phyloP scores from a whole-genome alignment of 1,140 invertebrate genomes.

The Spodoptera litura region DNA sequence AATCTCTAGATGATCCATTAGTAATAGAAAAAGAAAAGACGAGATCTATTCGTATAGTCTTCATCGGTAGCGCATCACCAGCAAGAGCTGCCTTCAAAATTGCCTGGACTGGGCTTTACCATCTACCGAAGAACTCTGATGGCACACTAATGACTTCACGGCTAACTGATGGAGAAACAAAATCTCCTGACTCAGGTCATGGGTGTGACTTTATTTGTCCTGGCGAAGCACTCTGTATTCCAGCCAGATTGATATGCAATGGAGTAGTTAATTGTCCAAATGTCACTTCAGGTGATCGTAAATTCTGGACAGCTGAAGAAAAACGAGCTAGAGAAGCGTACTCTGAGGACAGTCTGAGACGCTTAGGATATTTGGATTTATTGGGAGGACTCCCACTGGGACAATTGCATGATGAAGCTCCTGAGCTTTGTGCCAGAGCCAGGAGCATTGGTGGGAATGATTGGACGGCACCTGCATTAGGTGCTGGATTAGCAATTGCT shows the following conservation, averaged over 20 bases:
- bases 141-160: slow-evolving; percentile 92
- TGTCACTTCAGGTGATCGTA: slow-evolving; percentile 73
- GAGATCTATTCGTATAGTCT: slow-evolving; percentile 89
- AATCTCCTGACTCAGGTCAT: slow-evolving; percentile 74
- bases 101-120: slow-evolving; percentile 95
- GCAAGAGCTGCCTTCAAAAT: slow-evolving; percentile 94
- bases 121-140: slow-evolving; percentile 92
- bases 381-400: slow-evolving; percentile 79
- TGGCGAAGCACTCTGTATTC: slow-evolving; percentile 93
- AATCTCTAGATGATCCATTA: slow-evolving; percentile 87
- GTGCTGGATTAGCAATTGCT: slow-evolving; percentile 75
- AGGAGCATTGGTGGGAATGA: slow-evolving; percentile 70
- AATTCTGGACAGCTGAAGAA: slow-evolving; percentile 80
- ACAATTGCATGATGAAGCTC: slow-evolving; percentile 88
- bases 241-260: slow-evolving; percentile 93
- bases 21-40: slow-evolving; percentile 84
- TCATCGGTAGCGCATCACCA: slow-evolving; percentile 91
- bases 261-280: slow-evolving; percentile 95
- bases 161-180: slow-evolving; percentile 86
- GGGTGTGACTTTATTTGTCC: slow-evolving; percentile 94
- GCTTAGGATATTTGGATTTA: slow-evolving; percentile 85
- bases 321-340: slow-evolving; percentile 83
- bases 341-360: slow-evolving; percentile 87
- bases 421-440: slow-evolving; percentile 87
- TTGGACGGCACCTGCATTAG: slow-evolving; percentile 80